These are phyloP conservation scores for Platalea minor DNA, from an alignment of 2,797 vertebrate genomes.

Conservation along the genomic window DNA sequence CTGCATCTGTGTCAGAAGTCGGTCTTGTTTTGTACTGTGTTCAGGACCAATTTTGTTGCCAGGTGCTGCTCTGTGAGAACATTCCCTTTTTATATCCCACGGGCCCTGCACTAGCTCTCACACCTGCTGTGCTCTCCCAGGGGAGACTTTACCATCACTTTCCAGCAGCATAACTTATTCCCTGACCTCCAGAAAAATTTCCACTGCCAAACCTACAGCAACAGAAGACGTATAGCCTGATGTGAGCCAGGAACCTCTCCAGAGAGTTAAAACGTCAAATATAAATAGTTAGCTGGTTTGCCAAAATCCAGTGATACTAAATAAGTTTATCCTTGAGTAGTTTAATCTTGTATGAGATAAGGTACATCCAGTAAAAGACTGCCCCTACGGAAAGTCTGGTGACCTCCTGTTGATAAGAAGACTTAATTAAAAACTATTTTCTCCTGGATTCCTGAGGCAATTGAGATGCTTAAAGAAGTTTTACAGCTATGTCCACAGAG, in stretches of 20 bases:
- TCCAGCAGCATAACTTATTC: not conserved
- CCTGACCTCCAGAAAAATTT: not conserved
- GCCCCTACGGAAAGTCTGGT: not conserved
- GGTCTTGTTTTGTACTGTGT: not conserved
- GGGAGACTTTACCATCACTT: not conserved
- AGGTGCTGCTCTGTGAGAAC: constrained; percentile 10
- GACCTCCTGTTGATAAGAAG: constrained; percentile 10
- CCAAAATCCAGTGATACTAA: not conserved
- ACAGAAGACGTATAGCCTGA: not conserved
- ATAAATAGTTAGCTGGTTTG: not conserved
- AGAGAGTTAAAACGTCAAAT: not conserved
- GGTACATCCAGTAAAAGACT: not conserved
- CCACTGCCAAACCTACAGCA: not conserved
- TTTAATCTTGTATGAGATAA: constrained; percentile 3
- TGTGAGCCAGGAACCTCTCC: not conserved
- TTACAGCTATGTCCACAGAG: not conserved
- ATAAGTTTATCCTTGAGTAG: not conserved
- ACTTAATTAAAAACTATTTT: constrained; percentile 32
- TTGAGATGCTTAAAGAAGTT: not conserved
- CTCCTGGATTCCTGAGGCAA: not conserved
- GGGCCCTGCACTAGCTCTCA: not conserved
- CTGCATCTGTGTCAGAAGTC: not conserved
- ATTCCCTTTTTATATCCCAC: not conserved
- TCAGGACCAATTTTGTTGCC: not conserved
- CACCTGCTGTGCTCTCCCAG: constrained; percentile 4